A percentile compares a stretch with the other conserved stretches of the same genome.
Evolutionary conservation across 2,113 vertebrate species (phyloP).

Genomic region (Forbesichthys papilliferus): DNA sequence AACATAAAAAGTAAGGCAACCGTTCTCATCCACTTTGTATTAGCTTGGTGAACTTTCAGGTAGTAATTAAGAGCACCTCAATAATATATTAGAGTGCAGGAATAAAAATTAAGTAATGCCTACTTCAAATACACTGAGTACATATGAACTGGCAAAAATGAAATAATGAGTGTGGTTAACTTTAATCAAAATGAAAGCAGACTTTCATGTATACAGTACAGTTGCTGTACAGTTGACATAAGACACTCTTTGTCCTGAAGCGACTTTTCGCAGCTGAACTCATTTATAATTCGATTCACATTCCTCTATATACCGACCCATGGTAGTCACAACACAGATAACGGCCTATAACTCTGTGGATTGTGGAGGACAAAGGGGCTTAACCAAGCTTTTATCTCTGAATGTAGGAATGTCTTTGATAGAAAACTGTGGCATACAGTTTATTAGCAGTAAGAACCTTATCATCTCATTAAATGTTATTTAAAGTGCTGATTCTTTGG

Average conservation of each 20-base stretch:
- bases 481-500: constrained; percentile 5
- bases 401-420: constrained; percentile 25
- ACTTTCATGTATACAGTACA: no score
- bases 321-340: not conserved
- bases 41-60: no score
- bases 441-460: constrained; percentile 28
- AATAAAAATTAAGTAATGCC: no score
- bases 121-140: no score
- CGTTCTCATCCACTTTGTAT: no score
- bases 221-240: no score
- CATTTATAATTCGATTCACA: constrained; percentile 16
- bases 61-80: no score
- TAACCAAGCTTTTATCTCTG: not conserved
- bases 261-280: constrained; percentile 23
- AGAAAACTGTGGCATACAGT: constrained; percentile 31
- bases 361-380: not conserved
- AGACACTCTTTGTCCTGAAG: not conserved
- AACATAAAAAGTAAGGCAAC: no score
- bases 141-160: no score
- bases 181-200: no score
- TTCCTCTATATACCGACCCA: not conserved
- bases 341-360: not conserved
- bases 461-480: constrained; percentile 34
- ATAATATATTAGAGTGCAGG: no score
- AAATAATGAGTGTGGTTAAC: no score